phyloP scores from a whole-genome alignment of 2,113 vertebrate species.

The Proterorhinus semilunaris region DNA sequence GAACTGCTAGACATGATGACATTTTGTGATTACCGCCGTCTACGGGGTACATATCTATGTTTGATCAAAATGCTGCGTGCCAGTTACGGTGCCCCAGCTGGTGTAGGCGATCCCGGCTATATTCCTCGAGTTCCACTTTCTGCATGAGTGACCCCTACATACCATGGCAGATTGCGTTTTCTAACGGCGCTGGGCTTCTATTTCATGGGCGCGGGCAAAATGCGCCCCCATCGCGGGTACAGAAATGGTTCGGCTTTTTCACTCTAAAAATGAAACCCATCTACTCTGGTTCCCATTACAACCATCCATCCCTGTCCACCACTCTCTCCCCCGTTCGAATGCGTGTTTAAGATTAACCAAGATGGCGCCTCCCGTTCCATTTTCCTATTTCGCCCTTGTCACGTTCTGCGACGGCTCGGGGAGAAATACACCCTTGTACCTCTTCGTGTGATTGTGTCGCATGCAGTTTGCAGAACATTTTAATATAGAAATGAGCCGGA shows the following conservation, averaged over 20 bases:
- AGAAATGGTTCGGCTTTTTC: conserved; percentile 38
- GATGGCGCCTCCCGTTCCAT: conserved; percentile 28
- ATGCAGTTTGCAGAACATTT: conserved; percentile 30
- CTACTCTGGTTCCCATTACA: conserved; percentile 62
- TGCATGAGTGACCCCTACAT: conserved; percentile 60
- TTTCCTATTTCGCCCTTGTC: conserved; percentile 29
- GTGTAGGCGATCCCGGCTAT: conserved; percentile 19
- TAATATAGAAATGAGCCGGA: conserved; percentile 31
- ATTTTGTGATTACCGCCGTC: conserved; percentile 41
- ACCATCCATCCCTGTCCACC: conserved; percentile 22
- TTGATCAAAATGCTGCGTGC: conserved; percentile 48
- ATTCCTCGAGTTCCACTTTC: conserved; percentile 53
- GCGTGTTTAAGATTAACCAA: conserved; percentile 39
- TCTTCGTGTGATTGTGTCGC: conserved; percentile 36
- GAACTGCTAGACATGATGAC: conserved; percentile 40
- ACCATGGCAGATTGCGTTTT: conserved; percentile 56
- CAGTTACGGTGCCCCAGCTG: conserved; percentile 39
- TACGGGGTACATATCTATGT: conserved; percentile 56
- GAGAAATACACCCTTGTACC: conserved; percentile 31
- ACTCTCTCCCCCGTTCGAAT: conserved; percentile 39
- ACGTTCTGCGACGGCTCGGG: conserved; percentile 20
- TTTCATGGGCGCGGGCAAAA: conserved; percentile 63
- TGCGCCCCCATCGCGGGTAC: conserved; percentile 38
- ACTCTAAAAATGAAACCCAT: conserved; percentile 46
- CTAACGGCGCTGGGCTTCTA: conserved; percentile 49